Evolutionary conservation across 1,140 invertebrate genomes (phyloP).

Genomic region (Trachymyrmex cornetzi): DNA sequence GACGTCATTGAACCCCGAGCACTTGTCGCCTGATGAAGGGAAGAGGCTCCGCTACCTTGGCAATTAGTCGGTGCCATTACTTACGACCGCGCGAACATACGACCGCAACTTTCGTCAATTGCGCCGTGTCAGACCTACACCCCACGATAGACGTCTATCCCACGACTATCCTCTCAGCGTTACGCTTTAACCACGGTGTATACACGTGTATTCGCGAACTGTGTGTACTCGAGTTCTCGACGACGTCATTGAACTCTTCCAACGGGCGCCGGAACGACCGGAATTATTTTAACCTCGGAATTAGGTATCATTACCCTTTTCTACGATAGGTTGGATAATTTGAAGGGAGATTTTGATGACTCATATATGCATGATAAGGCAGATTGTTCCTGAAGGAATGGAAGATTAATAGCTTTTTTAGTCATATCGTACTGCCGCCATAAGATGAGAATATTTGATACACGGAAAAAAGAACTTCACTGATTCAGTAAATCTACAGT

Average conservation of each 20-base stretch:
- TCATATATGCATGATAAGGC: neutral
- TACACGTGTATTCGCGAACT: conserved; percentile 5
- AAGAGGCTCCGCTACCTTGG: conserved; percentile 43
- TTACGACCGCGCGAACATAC: conserved; percentile 31
- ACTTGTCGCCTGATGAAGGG: conserved; percentile 42
- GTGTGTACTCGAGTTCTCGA: conserved; percentile 59
- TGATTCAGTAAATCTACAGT: too few species aligned
- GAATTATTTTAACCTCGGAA: conserved; percentile 58
- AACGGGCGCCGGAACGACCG: conserved; percentile 62
- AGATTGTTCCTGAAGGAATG: neutral
- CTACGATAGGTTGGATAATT: conserved; percentile 11
- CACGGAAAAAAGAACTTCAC: too few species aligned
- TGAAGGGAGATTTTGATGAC: conserved; percentile 1
- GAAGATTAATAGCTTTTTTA: neutral
- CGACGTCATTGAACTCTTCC: conserved; percentile 82
- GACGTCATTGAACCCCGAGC: conserved; percentile 48
- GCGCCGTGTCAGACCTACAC: neutral
- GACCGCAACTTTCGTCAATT: conserved; percentile 26
- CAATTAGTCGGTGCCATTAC: conserved; percentile 58
- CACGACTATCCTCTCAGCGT: conserved; percentile 26
- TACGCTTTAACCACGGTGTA: conserved; percentile 60
- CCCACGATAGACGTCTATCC: neutral
- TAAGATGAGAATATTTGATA: neutral
- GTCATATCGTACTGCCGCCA: neutral
- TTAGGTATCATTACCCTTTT: conserved; percentile 33